Conservation (phyloP, 2,113 vertebrate species). For the Mus spicilegus region DNA sequence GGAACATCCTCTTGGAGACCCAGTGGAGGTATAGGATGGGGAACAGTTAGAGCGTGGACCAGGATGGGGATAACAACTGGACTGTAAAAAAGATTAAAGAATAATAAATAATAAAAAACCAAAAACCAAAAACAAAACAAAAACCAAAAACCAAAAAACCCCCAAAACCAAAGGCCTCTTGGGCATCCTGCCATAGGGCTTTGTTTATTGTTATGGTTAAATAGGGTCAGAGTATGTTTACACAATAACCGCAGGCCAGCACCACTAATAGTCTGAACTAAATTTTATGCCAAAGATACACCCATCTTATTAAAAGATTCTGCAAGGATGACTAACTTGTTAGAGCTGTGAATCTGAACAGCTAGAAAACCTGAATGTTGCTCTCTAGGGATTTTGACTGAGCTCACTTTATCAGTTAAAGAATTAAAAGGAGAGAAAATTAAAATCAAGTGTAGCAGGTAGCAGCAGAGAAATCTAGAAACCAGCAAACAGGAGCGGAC, state of each 20-base stretch:
- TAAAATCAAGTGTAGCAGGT: not conserved
- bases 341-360: not conserved
- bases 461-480: not conserved
- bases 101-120: too few relatives aligned
- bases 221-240: not conserved
- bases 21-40: too few relatives aligned
- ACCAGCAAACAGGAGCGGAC: not conserved
- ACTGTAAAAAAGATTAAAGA: too few relatives aligned
- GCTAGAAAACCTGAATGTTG: not conserved
- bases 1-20: too few relatives aligned
- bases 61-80: too few relatives aligned
- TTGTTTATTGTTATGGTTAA: not conserved
- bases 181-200: not conserved
- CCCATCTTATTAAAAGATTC: not conserved
- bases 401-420: not conserved
- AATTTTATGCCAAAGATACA: not conserved
- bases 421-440: not conserved
- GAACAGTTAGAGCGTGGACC: too few relatives aligned
- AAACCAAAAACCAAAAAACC: too few relatives aligned
- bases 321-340: not conserved
- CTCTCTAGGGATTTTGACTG: not conserved
- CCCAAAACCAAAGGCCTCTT: not conserved
- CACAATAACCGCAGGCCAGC: not conserved
- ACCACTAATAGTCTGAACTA: not conserved
- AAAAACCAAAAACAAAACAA: too few relatives aligned